A percentile compares a stretch with the other conserved stretches of the same genome.
Evolutionary conservation across 2,888 invertebrate genomes (phyloP).

Genomic region (Polydrusus cervinus): DNA sequence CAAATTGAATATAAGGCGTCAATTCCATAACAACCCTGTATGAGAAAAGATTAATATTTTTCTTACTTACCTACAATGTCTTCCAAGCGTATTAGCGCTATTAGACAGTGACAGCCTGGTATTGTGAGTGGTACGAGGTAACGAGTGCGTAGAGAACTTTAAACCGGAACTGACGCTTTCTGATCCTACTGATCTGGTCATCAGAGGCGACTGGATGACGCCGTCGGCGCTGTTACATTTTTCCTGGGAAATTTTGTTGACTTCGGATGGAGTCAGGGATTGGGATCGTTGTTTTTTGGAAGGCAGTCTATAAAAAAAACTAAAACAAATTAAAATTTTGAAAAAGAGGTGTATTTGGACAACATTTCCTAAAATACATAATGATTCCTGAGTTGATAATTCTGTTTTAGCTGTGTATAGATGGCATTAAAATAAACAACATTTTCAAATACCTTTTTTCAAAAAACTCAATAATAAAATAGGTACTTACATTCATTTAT

Average conservation of each 20-base stretch:
- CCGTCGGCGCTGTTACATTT: constrained; percentile 83
- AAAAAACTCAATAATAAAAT: no score
- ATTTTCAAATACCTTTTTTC: no score
- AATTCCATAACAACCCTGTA: no score
- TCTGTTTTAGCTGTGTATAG: no score
- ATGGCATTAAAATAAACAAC: no score
- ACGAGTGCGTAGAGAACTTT: constrained; percentile 76
- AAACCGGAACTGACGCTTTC: constrained; percentile 63
- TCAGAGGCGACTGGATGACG: constrained; percentile 75
- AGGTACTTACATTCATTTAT: no score
- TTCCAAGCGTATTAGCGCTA: constrained; percentile 70
- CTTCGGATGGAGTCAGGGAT: constrained; percentile 81
- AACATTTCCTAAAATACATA: not conserved
- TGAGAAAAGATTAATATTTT: no score
- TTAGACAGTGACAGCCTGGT: constrained; percentile 73
- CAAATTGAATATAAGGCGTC: no score
- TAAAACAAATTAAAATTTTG: no score
- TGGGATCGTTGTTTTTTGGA: constrained; percentile 84
- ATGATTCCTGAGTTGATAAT: not conserved
- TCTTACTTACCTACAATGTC: constrained; percentile 68
- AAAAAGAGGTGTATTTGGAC: no score
- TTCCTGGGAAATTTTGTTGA: constrained; percentile 70
- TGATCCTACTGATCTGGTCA: constrained; percentile 70
- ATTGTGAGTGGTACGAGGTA: constrained; percentile 72
- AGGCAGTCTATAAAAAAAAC: constrained; percentile 65